Base-by-base conservation (phyloP, 2,113 vertebrate genomes). In the Scomber colias region DNA sequence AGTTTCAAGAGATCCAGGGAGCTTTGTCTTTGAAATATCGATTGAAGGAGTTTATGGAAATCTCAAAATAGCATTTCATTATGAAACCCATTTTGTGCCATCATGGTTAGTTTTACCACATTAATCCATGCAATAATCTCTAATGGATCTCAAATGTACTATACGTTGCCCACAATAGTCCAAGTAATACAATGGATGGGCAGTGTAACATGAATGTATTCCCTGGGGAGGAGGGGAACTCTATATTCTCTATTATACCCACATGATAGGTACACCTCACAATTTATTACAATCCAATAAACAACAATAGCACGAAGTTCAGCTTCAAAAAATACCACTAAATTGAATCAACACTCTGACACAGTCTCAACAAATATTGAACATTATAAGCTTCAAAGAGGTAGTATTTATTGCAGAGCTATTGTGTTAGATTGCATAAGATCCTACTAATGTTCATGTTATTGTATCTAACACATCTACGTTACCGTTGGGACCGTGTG, bases 201-300 rank as follows among this genome's bases (percentile, higher is more conserved):
- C 19, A 49, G 57, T 24, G 24, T 53, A 59, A 51, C n/a, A 13
- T 49, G 40, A 62, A 15, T 15, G 5, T 54, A 21, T 53, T 69
- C 81, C 31, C 31, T n/a, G 5, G 56, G n/a, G 46, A 60, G 53
- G 45, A 27, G 56, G 21, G 35, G 35, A 40, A 40, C 35, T 40
- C 35, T 40, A 9, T 40, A 40, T 7, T 40, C 35, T 40, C 35
- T 40, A 40, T 40, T 40, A 40, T 40, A 40, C 35, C 35, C 35
- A 40, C 2, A 27, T 27, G 24, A 27, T 27, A 27, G 24, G 24
- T 27, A 40, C 27, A 66, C 19, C 55, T 40, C 2, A 44, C 49
- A 72, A 44, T 80, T 51, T 49, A 79, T 68, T 63, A 53, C 68
- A 69, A 77, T 64, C 24, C 72, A 76, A 50, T 76, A 40, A 68